Percentiles rank a stretch among this genome's conserved stretches.
Evolutionary conservation across 2,113 vertebrate genomes (phyloP).

Genomic region (Cisticola juncidis): DNA sequence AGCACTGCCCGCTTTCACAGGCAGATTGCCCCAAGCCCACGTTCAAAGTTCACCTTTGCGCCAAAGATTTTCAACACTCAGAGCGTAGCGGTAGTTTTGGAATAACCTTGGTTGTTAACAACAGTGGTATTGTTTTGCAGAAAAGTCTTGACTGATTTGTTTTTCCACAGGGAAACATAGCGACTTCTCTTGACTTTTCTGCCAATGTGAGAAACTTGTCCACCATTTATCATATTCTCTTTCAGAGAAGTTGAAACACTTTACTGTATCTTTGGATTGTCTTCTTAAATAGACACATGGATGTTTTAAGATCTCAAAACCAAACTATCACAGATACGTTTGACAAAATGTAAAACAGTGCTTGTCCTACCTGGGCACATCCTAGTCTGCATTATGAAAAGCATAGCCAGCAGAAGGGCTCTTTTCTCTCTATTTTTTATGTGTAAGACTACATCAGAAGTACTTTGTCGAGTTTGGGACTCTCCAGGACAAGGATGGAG

Average conservation of each 20-base stretch:
- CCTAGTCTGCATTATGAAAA: background rate
- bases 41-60: background rate
- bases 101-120: background rate
- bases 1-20: accelerated
- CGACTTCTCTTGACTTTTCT: background rate
- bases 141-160: background rate
- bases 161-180: accelerated
- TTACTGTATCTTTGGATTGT: background rate
- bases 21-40: accelerated
- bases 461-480: background rate
- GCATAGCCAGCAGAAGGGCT: background rate
- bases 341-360: background rate
- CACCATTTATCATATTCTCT: background rate
- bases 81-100: accelerated
- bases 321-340: background rate
- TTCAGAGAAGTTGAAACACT: background rate
- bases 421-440: accelerated
- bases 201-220: accelerated
- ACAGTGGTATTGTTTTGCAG: accelerated
- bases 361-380: accelerated
- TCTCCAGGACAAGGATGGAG: background rate
- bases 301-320: background rate
- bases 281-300: background rate
- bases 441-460: accelerated
- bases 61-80: accelerated